phyloP scores from a whole-genome alignment of 23 tunicate genomes.

The Clavelina lepadiformis region DNA sequence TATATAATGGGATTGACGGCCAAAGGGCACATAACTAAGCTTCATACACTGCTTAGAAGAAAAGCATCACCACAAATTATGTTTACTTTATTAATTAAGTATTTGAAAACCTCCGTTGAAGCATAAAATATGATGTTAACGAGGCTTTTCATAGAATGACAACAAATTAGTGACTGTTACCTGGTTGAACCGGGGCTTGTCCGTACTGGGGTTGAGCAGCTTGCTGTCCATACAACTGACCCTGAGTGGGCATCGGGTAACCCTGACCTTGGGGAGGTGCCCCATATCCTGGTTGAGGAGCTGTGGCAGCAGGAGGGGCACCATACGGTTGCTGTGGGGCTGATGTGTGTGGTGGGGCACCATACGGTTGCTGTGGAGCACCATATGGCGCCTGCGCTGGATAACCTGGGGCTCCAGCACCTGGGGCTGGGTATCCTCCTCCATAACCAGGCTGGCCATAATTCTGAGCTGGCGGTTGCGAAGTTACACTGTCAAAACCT shows the following conservation, averaged over 20 bases:
- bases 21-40: no score
- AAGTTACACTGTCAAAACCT: slow-evolving; percentile 23
- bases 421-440: slow-evolving; percentile 16
- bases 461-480: slow-evolving; percentile 49
- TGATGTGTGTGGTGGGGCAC: slow-evolving; percentile 34
- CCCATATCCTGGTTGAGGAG: background rate
- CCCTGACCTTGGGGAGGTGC: background rate
- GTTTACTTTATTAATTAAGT: no score
- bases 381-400: slow-evolving; percentile 8
- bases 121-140: no score
- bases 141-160: no score
- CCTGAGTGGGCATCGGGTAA: background rate
- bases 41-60: no score
- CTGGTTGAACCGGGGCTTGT: no score
- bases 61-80: no score
- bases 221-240: slow-evolving; percentile 10
- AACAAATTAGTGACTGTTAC: no score
- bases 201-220: no score
- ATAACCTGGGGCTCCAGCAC: slow-evolving; percentile 8
- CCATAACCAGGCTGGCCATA: slow-evolving; percentile 7
- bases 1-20: no score
- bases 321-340: slow-evolving; percentile 7
- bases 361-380: slow-evolving; percentile 33
- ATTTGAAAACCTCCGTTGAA: no score
- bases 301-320: background rate